Evolutionary conservation across 2,797 vertebrate genomes (phyloP).

Genomic region (Prunella strophiata): DNA sequence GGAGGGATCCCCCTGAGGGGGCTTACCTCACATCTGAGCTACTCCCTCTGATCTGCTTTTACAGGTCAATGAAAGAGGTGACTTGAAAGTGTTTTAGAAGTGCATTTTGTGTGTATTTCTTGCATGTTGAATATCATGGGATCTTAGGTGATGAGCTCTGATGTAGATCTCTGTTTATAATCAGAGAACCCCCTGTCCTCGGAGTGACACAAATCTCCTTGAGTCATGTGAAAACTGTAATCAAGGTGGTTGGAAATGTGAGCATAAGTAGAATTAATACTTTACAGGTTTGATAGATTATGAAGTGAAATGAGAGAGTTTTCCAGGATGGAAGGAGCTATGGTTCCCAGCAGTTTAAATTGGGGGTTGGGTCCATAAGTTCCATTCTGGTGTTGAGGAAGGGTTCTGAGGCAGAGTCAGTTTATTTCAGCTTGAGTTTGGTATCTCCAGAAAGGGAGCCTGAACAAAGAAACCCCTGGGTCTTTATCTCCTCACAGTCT

Average conservation of each 20-base stretch:
- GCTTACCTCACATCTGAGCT: neutral
- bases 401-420: neutral
- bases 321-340: neutral
- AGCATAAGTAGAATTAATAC: neutral
- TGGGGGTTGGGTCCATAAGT: fast-evolving
- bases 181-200: neutral
- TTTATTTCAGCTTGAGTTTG: neutral
- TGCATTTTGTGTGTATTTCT: neutral
- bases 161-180: neutral
- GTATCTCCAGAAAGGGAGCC: neutral
- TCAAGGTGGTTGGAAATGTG: neutral
- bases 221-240: neutral
- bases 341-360: neutral
- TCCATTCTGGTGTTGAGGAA: neutral
- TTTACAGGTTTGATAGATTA: neutral
- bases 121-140: fast-evolving
- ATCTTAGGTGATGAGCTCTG: neutral
- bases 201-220: neutral
- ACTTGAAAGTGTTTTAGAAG: neutral
- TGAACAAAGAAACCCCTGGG: neutral
- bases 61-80: neutral
- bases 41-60: neutral
- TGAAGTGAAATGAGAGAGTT: fast-evolving
- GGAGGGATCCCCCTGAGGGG: neutral
- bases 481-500: neutral